Percentiles rank a stretch among this genome's conserved stretches.
These are phyloP conservation scores for Andrena bucephala DNA, from an alignment of 2,888 invertebrate genomes.

Conservation along the genomic window DNA sequence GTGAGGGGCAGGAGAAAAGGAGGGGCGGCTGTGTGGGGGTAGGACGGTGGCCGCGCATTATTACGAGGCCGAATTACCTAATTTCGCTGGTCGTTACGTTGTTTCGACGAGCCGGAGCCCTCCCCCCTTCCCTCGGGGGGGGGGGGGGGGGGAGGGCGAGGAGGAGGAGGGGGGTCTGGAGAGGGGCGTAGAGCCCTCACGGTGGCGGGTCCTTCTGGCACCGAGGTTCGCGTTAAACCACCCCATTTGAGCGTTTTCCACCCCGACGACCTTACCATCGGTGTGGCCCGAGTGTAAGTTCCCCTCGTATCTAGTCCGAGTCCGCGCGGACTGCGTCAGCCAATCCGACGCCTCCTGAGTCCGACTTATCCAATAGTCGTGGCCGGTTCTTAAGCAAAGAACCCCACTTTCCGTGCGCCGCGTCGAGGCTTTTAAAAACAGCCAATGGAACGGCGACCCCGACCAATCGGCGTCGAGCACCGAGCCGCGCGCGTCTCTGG, in stretches of 20 bases:
- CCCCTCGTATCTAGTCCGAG: slow-evolving; percentile 56
- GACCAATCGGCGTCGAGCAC: slow-evolving; percentile 68
- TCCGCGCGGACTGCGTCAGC: slow-evolving; percentile 73
- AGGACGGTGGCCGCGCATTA: slow-evolving; percentile 80
- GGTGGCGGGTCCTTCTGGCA: slow-evolving; percentile 83
- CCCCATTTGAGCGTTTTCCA: slow-evolving; percentile 85
- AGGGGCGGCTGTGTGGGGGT: slow-evolving; percentile 34
- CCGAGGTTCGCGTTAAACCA: slow-evolving; percentile 85
- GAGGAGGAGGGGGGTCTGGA: slow-evolving; percentile 49
- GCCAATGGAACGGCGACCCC: slow-evolving; percentile 71
- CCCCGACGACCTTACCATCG: slow-evolving; percentile 83
- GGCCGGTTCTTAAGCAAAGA: slow-evolving; percentile 72
- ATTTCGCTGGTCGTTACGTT: slow-evolving; percentile 84
- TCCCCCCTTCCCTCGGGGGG: slow-evolving; percentile 45
- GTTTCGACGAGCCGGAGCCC: slow-evolving; percentile 79
- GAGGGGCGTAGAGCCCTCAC: slow-evolving; percentile 70
- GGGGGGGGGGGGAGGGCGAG: slow-evolving; percentile 53
- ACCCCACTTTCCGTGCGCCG: slow-evolving; percentile 71
- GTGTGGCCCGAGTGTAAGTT: slow-evolving; percentile 63
- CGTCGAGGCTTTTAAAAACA: slow-evolving; percentile 76
- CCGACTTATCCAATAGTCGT: slow-evolving; percentile 75
- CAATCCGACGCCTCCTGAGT: slow-evolving; percentile 64
- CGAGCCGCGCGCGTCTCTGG: slow-evolving; percentile 22
- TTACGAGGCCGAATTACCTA: slow-evolving; percentile 84
- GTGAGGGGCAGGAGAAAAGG: slow-evolving; percentile 2